A percentile compares a stretch with the other conserved stretches of the same genome.
Evolutionary conservation across 2,888 invertebrate species (phyloP).

Genomic region (Tortricodes alternella): DNA sequence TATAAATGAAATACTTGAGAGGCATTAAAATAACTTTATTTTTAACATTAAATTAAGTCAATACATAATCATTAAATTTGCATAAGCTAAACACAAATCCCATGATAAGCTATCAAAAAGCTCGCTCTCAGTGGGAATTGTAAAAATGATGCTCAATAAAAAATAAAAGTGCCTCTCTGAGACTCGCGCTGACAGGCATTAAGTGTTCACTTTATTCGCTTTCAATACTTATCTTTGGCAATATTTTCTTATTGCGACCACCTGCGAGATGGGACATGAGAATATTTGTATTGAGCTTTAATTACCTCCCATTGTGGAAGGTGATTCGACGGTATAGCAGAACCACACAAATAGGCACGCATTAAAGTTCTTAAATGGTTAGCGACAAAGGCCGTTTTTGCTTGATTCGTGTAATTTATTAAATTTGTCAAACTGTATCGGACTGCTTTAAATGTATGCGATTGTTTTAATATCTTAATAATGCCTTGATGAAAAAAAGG

Average conservation of each 20-base stretch:
- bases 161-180: neutral
- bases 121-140: neutral
- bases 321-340: conserved; percentile 47
- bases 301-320: conserved; percentile 77
- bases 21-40: too few species aligned
- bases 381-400: too few species aligned
- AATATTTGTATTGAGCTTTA: conserved; percentile 78
- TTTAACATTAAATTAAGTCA: too few species aligned
- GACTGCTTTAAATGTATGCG: conserved; percentile 21
- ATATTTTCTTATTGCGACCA: conserved; percentile 70
- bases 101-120: neutral
- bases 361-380: too few species aligned
- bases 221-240: conserved; percentile 21
- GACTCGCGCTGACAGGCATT: conserved; percentile 14
- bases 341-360: too few species aligned
- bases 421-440: too few species aligned
- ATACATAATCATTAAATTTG: neutral
- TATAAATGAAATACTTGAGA: too few species aligned
- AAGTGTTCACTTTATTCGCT: neutral
- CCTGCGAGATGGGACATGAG: conserved; percentile 69
- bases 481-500: conserved; percentile 19
- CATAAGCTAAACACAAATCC: neutral
- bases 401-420: too few species aligned
- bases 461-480: conserved; percentile 31
- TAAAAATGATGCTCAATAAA: conserved; percentile 5